phyloP scores from a whole-genome alignment of 2,888 invertebrate genomes.

The Cyclophora albipunctata region DNA sequence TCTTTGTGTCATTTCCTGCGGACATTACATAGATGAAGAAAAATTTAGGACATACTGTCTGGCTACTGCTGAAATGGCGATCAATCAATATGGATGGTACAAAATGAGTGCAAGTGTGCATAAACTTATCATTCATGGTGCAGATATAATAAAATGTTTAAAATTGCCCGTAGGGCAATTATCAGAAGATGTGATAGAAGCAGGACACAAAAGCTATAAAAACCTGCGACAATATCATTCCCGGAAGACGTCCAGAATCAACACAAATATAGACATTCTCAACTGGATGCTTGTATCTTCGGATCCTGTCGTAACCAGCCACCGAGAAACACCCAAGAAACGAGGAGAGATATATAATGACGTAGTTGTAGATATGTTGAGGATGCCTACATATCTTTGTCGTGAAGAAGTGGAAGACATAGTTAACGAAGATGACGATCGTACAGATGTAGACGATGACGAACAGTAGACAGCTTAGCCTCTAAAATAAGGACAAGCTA shows the following conservation, averaged over 20 bases:
- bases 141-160: conserved; percentile 9
- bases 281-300: conserved; percentile 12
- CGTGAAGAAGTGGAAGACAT: conserved; percentile 4
- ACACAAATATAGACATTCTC: conserved; percentile 13
- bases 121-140: conserved; percentile 10
- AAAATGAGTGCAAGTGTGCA: conserved; percentile 9
- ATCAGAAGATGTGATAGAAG: conserved; percentile 12
- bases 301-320: conserved; percentile 8
- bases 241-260: conserved; percentile 12
- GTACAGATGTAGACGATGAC: too few species aligned
- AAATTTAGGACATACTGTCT: conserved; percentile 3
- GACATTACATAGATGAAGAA: conserved; percentile 4
- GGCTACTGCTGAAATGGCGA: conserved; percentile 2
- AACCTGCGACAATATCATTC: conserved; percentile 7
- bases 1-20: conserved; percentile 6
- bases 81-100: conserved; percentile 5
- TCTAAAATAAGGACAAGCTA: too few species aligned
- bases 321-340: conserved; percentile 2
- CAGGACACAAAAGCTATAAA: neutral
- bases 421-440: conserved; percentile 3
- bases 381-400: conserved; percentile 3
- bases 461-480: too few species aligned
- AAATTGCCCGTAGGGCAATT: conserved; percentile 10
- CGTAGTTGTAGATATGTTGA: conserved; percentile 4
- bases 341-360: conserved; percentile 6